Evolutionary conservation across 2,113 vertebrate species (phyloP).

Genomic region (Crotalus tigris): DNA sequence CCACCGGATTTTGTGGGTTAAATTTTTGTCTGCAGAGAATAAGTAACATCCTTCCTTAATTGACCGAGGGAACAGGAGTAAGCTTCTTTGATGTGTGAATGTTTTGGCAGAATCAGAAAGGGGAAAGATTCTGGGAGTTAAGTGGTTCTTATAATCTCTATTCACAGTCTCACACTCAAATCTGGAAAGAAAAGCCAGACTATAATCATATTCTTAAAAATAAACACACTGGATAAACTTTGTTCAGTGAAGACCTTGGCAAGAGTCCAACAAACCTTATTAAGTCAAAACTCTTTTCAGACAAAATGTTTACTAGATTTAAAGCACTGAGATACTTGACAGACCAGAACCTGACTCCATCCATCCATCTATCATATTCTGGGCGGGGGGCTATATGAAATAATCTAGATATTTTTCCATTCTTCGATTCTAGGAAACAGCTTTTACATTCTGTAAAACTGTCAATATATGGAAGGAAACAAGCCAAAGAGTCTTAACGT

Average conservation of each 20-base stretch:
- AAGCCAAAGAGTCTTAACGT: constrained; percentile 51
- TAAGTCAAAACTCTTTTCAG: constrained; percentile 29
- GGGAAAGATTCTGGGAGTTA: neutral
- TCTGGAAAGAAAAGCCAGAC: constrained; percentile 17
- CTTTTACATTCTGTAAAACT: neutral
- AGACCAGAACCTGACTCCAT: neutral
- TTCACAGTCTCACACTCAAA: neutral
- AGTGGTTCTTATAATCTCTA: neutral
- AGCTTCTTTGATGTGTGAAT: neutral
- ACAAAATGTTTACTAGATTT: neutral
- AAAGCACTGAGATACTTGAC: neutral
- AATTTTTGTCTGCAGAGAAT: neutral
- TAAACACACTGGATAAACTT: constrained; percentile 26
- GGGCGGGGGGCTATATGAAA: neutral
- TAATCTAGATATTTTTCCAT: neutral
- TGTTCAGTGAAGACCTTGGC: constrained; percentile 19
- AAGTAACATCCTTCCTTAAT: neutral
- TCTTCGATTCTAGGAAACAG: neutral
- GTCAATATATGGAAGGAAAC: neutral
- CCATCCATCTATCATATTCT: neutral
- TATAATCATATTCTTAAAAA: constrained; percentile 17
- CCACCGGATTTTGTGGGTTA: neutral
- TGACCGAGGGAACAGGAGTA: neutral
- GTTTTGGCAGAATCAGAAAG: neutral
- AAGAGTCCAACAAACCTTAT: constrained; percentile 25